Evolutionary conservation across 2,888 invertebrate species (phyloP), one percentile per base, ranked within the genome.

Genomic region (Cenopis cana): DNA sequence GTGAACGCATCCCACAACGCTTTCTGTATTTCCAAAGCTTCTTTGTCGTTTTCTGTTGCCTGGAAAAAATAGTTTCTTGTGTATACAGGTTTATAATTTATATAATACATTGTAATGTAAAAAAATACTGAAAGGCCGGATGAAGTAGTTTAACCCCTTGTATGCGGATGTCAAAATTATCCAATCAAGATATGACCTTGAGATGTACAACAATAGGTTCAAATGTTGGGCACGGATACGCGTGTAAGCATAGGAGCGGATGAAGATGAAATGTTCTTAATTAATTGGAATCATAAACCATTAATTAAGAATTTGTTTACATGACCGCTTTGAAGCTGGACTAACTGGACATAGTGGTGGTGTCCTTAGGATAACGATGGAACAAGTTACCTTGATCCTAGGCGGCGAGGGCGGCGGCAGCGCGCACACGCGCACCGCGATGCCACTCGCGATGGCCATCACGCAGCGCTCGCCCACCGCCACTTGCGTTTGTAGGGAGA

Each of bases 401-500:
- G 91, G 92, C 71, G 93, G 89, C 8, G 82, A 75, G 14, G 92
- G 92, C 1, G 96, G 93, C 1, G 98, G 98, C 52, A 99, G 85
- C 0, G 98, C 96, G 0, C 95, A 93, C 0, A 98, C 88, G 78
- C 95, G 96, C 10, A 97, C 94, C 0, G 97, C 99, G 0, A 98
- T 98, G 0, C 98, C 98, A 4, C 97, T 97, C 0, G 98, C 99
- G 74, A 98, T 95, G 8, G 97, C 97, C 77, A 98, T 96, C 68
- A 99, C 95, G 86, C 98, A 95, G 61, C 96, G 95, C 83, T 98
- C 98, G 3, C 99, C 98, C 64, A 99, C 95, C 0, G 97, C 94
- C 54, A 97, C 94, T 81, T 96, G 96, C 0, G 97, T 95, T 84
- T 96, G 96, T 9, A 99, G 93, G 0, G 97, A 97, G 90, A 99